Conservation (phyloP, 1,140 invertebrate genomes). For the Drosophila tropicalis region DNA sequence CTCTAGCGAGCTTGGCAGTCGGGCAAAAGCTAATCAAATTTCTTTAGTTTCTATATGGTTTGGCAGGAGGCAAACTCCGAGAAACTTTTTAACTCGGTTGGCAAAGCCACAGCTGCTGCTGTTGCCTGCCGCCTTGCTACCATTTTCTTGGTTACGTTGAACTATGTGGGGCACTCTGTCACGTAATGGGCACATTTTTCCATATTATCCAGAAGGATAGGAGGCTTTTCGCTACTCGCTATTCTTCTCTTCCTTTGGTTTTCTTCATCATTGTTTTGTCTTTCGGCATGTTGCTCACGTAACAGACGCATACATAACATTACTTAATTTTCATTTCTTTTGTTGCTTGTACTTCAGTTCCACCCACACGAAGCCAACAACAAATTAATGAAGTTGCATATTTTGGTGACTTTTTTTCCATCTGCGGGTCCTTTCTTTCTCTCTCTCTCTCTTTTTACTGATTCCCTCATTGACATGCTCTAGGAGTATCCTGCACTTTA, state of each 20-base stretch:
- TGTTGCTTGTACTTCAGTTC: constrained; percentile 9
- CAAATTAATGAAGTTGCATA: constrained; percentile 64
- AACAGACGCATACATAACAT: constrained; percentile 78
- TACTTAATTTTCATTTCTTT: constrained; percentile 72
- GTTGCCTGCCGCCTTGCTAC: too few species aligned
- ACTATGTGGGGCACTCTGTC: constrained; percentile 51
- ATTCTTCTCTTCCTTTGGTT: background rate
- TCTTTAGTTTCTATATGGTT: constrained; percentile 32
- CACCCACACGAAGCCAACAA: constrained; percentile 5
- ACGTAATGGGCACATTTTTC: constrained; percentile 67
- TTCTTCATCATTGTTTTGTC: constrained; percentile 16
- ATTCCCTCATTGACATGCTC: constrained; percentile 7
- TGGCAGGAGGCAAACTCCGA: background rate
- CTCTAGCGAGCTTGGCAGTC: constrained; percentile 8
- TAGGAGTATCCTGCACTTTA: constrained; percentile 22
- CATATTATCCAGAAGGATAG: constrained; percentile 55
- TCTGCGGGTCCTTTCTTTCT: background rate
- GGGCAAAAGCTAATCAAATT: constrained; percentile 49
- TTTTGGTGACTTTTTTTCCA: constrained; percentile 37
- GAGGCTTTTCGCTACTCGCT: constrained; percentile 1
- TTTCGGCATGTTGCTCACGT: constrained; percentile 67
- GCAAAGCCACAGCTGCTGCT: constrained; percentile 7
- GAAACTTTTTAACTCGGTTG: constrained; percentile 44
- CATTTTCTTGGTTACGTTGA: constrained; percentile 3
- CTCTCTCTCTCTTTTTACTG: background rate